These are phyloP conservation scores for Gymnosoma rotundatum DNA, from an alignment of 2,888 invertebrate genomes.

Conservation along the genomic window DNA sequence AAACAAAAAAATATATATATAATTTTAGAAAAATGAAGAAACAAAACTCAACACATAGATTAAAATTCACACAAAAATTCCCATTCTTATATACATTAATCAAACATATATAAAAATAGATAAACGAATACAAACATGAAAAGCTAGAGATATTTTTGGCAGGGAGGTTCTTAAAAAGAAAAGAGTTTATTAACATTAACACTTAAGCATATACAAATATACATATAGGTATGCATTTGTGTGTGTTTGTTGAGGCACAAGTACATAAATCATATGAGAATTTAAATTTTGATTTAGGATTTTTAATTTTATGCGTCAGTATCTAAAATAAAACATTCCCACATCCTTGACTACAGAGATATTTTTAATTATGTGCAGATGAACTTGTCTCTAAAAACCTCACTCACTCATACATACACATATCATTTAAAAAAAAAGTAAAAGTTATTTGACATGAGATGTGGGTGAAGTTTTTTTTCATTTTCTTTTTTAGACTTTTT, in stretches of 20 bases:
- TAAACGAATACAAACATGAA: slow-evolving; percentile 18
- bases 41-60: slow-evolving; percentile 40
- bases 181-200: slow-evolving; percentile 54
- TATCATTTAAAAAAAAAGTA: slow-evolving; percentile 26
- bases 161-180: slow-evolving; percentile 26
- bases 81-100: not conserved
- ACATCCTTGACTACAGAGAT: slow-evolving; percentile 1
- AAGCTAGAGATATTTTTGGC: slow-evolving; percentile 4
- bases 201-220: not conserved
- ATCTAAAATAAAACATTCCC: slow-evolving; percentile 27
- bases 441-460: slow-evolving; percentile 62
- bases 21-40: slow-evolving; percentile 23
- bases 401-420: not conserved
- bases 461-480: slow-evolving; percentile 47
- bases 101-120: not conserved
- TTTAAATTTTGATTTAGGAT: slow-evolving; percentile 71
- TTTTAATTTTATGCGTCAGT: slow-evolving; percentile 70
- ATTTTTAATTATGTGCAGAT: slow-evolving; percentile 69
- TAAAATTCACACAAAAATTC: slow-evolving; percentile 14
- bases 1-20: slow-evolving; percentile 29
- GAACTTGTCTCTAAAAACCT: slow-evolving; percentile 38
- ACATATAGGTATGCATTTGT: not conserved
- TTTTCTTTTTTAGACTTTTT: slow-evolving; percentile 61
- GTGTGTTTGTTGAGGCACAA: slow-evolving; percentile 21
- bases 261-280: slow-evolving; percentile 58